Evolutionary conservation across 1,140 invertebrate genomes (phyloP).

Genomic region (Maconellicoccus hirsutus): DNA sequence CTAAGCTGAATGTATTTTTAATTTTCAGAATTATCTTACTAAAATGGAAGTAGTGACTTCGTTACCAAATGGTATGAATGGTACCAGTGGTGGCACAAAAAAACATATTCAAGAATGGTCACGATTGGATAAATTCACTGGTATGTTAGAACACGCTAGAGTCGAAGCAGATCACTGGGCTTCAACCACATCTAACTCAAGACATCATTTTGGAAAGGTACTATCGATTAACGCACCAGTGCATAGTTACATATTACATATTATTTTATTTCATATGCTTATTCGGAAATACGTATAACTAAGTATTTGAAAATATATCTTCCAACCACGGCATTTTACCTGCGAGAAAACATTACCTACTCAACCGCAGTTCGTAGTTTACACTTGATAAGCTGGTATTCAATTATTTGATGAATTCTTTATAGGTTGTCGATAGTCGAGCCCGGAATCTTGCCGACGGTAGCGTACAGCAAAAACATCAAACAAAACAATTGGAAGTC

Average conservation of each 20-base stretch:
- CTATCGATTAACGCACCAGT: slow-evolving; percentile 23
- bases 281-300: too few relatives aligned
- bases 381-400: too few relatives aligned
- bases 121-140: slow-evolving; percentile 40
- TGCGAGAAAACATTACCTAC: too few relatives aligned
- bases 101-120: slow-evolving; percentile 41
- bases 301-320: too few relatives aligned
- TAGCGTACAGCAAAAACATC: slow-evolving; percentile 33
- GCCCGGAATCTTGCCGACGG: slow-evolving; percentile 38
- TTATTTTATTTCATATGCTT: too few relatives aligned
- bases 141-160: slow-evolving; percentile 40
- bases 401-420: neutral
- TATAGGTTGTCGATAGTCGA: slow-evolving; percentile 41
- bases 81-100: slow-evolving; percentile 34
- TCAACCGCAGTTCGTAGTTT: too few relatives aligned
- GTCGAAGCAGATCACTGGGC: slow-evolving; percentile 43
- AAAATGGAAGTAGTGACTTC: slow-evolving; percentile 22
- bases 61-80: neutral
- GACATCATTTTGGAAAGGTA: slow-evolving; percentile 44
- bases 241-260: neutral
- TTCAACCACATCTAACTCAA: slow-evolving; percentile 37
- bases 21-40: too few relatives aligned
- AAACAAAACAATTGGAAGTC: slow-evolving; percentile 36
- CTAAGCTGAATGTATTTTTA: neutral
- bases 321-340: too few relatives aligned